phyloP scores from a whole-genome alignment of 2,113 vertebrate genomes.

The Oreochromis tanganicae region DNA sequence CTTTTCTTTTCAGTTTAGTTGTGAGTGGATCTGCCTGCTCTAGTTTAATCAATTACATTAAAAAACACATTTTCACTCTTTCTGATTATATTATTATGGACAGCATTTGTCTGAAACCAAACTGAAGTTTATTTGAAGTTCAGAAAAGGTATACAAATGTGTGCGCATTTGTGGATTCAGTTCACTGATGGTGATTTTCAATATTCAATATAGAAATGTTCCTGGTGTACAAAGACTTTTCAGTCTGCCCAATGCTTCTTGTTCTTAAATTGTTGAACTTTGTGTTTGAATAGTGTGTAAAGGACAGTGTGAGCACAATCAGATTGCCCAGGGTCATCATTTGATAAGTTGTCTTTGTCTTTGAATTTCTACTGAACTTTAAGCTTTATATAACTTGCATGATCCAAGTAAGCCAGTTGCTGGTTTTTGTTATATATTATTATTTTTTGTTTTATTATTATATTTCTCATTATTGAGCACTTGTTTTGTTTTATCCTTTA shows the following conservation, averaged over 20 bases:
- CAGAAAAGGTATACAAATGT: not conserved
- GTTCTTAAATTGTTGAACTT: not conserved
- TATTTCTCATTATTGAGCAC: not conserved
- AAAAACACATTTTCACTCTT: not conserved
- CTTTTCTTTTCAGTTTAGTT: not conserved
- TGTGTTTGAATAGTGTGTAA: not conserved
- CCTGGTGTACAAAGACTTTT: accelerated
- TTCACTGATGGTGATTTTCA: not conserved
- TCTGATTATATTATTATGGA: not conserved
- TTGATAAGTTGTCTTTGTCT: not conserved
- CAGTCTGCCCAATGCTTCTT: not conserved
- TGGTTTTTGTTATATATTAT: not conserved
- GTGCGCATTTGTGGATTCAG: not conserved
- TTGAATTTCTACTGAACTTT: not conserved
- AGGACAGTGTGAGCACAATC: not conserved
- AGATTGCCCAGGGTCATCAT: not conserved
- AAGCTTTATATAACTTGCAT: not conserved
- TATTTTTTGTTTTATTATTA: not conserved
- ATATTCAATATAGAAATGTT: not conserved
- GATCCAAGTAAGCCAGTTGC: not conserved
- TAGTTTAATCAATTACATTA: not conserved
- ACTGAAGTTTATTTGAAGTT: not conserved
- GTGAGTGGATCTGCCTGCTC: not conserved
- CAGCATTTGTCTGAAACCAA: not conserved
- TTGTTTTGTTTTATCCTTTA: not conserved